These are phyloP conservation scores for Sebastes nivosus DNA, from an alignment of 2,797 vertebrate species.

Conservation along the genomic window DNA sequence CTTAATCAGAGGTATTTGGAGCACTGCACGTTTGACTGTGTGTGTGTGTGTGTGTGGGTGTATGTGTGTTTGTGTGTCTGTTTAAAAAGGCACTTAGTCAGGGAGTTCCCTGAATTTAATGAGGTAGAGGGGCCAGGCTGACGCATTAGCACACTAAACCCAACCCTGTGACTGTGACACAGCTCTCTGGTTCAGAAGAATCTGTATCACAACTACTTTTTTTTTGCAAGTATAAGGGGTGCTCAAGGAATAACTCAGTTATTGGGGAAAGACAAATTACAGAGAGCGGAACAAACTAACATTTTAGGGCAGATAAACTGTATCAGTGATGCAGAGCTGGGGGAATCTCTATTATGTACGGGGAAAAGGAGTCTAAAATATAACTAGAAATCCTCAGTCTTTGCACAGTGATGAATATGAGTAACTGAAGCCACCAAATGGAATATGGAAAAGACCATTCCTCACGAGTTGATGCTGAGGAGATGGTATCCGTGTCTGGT, in stretches of 20 bases:
- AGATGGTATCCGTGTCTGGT: constrained; percentile 37
- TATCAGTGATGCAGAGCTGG: not conserved
- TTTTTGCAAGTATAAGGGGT: not conserved
- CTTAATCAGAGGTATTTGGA: constrained; percentile 50
- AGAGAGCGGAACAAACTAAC: not conserved
- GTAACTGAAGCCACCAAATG: constrained; percentile 20
- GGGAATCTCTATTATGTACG: not conserved
- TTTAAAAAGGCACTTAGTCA: constrained; percentile 50
- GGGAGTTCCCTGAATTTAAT: constrained; percentile 59
- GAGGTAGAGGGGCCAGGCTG: constrained; percentile 17
- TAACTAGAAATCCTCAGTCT: constrained; percentile 1
- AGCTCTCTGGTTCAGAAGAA: not conserved
- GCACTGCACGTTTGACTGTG: not conserved
- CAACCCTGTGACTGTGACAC: not conserved
- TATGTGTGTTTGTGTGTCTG: not conserved
- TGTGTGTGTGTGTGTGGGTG: not conserved
- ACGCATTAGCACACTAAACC: constrained; percentile 25
- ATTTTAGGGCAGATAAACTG: not conserved
- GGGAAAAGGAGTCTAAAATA: not conserved
- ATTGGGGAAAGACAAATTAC: not conserved
- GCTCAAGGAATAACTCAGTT: not conserved
- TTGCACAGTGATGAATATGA: constrained; percentile 20
- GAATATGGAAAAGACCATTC: constrained; percentile 36
- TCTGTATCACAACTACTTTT: not conserved
- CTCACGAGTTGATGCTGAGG: constrained; percentile 13